Evolutionary conservation across 2,113 vertebrate species (phyloP), one percentile per base, ranked within the genome.

Genomic region (Columba livia): DNA sequence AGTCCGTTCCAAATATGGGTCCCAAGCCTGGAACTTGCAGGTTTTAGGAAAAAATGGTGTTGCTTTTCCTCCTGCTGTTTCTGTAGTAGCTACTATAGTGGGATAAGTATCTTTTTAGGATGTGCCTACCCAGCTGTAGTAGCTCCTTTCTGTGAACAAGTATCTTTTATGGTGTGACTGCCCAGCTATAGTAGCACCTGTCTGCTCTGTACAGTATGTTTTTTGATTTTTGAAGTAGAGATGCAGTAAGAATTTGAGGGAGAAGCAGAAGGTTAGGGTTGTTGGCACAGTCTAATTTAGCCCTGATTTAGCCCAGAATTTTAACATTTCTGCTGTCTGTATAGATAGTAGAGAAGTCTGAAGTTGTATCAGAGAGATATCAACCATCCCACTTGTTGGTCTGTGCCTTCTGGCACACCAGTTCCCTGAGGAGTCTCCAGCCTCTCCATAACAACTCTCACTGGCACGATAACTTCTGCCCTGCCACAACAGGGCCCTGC

Each of bases 391-490:
- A 34, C 48, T 54, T 48, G 3, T n/a, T 1, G 1, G 20, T 26
- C 66, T 6, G 11, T 13, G 51, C 38, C 66, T 58, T 17, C 34
- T 34, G 28, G 47, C 57, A 36, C 61, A 42, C 25, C 14, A 31
- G 10, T 29, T 87, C 77, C 78, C 70, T 44, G 42, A 25, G 57
- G 71, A 58, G 23, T 31, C 50, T 64, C 50, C 48, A 19, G 24
- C 42, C 42, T 38, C 62, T 74, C 48, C 75, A 7, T 15, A 1
- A 5, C 2, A 12, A n/a, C 1, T 1, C 20, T 64, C 18, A 12
- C 18, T 51, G 48, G 18, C 40, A 32, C 12, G 13, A 42, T 31
- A n/a, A 51, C 34, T 50, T 64, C 64, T 34, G 36, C 44, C n/a
- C 32, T n/a, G 57, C 17, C 54, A 13, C n/a, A 5, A 54, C 38